Evolutionary conservation across 1,140 invertebrate species (phyloP).

Genomic region (Dreissena polymorpha): DNA sequence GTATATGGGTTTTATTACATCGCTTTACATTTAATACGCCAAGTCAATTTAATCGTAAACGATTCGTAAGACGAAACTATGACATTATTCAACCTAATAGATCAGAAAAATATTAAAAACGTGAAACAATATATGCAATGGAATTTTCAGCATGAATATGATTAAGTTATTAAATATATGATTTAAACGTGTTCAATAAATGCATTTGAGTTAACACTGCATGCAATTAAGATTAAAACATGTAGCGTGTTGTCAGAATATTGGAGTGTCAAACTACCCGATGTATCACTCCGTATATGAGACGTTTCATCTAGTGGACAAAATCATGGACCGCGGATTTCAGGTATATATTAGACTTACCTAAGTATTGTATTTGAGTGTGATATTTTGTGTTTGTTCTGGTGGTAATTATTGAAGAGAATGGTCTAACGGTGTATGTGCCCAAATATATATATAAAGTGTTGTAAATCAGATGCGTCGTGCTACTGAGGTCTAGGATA

Average conservation of each 20-base stretch:
- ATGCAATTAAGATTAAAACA: not conserved
- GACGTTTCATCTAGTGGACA: constrained; percentile 47
- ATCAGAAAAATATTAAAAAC: not conserved
- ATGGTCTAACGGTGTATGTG: no score
- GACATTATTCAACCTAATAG: not conserved
- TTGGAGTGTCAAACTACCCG: constrained; percentile 3
- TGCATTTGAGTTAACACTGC: not conserved
- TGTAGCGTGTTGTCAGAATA: not conserved
- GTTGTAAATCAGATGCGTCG: no score
- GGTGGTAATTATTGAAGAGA: no score
- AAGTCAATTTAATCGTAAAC: not conserved
- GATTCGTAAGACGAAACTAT: not conserved
- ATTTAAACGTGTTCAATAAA: not conserved
- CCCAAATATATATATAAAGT: no score
- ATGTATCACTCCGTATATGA: constrained; percentile 52
- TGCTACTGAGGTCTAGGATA: no score
- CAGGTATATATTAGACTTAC: constrained; percentile 12
- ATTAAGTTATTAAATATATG: not conserved
- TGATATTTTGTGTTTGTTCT: no score
- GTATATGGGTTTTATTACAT: no score
- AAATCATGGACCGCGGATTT: constrained; percentile 47
- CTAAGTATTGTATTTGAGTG: no score
- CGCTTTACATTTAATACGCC: no score
- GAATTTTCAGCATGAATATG: not conserved
- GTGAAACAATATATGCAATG: not conserved